Evolutionary conservation across 2,888 invertebrate genomes (phyloP).

Genomic region (Sympetrum striolatum): DNA sequence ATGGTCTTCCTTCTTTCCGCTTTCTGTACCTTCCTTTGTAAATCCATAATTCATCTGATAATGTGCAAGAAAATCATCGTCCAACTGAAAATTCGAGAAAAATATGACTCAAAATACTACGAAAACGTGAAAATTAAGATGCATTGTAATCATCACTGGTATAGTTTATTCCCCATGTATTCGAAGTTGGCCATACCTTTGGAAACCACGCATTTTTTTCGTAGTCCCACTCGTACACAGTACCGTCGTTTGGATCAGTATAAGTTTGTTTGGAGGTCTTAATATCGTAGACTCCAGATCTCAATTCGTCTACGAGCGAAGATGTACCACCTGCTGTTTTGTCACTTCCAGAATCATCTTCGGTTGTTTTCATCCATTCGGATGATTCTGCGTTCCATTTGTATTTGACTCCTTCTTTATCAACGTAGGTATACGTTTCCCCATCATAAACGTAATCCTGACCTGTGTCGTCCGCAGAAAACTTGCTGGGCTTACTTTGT

Average conservation of each 20-base stretch:
- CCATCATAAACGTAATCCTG: slow-evolving; percentile 54
- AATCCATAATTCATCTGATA: slow-evolving; percentile 97
- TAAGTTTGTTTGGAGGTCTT: slow-evolving; percentile 81
- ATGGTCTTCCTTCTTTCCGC: slow-evolving; percentile 47
- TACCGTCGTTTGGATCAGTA: slow-evolving; percentile 83
- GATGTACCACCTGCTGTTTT: slow-evolving; percentile 50
- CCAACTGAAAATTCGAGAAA: slow-evolving; percentile 65
- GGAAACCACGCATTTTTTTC: slow-evolving; percentile 95
- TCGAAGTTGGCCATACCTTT: slow-evolving; percentile 63
- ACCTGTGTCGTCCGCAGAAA: neutral
- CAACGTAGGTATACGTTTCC: slow-evolving; percentile 53
- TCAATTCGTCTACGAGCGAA: slow-evolving; percentile 54
- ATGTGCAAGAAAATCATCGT: slow-evolving; percentile 93
- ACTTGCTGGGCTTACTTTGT: slow-evolving; percentile 2
- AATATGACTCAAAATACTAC: neutral
- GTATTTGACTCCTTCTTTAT: slow-evolving; percentile 57
- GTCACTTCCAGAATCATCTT: slow-evolving; percentile 50
- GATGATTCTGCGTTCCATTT: slow-evolving; percentile 69
- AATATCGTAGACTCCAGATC: slow-evolving; percentile 67
- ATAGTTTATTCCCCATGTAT: neutral
- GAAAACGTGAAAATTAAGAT: neutral
- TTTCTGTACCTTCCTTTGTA: slow-evolving; percentile 65
- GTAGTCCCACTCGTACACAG: slow-evolving; percentile 89
- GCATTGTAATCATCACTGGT: neutral
- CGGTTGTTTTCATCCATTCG: slow-evolving; percentile 64